Evolutionary conservation across 2,113 vertebrate genomes (phyloP), one percentile per base, ranked within the genome.

Genomic region (Dromiciops gliroides): DNA sequence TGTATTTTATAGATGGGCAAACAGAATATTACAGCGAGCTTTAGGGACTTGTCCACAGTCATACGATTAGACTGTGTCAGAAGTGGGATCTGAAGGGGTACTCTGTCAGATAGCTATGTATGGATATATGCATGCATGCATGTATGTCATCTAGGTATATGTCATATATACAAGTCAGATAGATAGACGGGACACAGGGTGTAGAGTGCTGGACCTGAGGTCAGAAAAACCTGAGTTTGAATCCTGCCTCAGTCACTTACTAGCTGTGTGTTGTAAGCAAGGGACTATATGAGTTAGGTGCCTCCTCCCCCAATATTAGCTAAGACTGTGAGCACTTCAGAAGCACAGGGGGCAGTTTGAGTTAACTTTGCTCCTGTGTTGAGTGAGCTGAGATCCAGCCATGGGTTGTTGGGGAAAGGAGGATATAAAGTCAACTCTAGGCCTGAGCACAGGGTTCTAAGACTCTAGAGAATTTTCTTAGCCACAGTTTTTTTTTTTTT

Each of bases 1-100:
- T 2, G 1, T 60, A 50, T 67, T 95, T 95, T 91, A 90, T 90
- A 50, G 47, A 67, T 12, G 91, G 94, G 37, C 56, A 93, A 93
- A 90, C 25, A 37, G 51, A 56, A 51, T n/a, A n/a, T 22, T 8
- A 6, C 6, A 24, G 67, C 75, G 37, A 91, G 23, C 24, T 11
- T 83, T 93, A 90, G 94, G 83, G 90, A 22, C 2, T 48, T 49
- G 51, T 25, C 92, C 51, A 89, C n/a, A 49, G 52, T 53, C 25
- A 91, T 31, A 89, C 48, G 93, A 48, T 14, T 67, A 52, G 60
- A 89, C 91, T 48, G 37, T 0, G 75, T 31, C 0, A 60, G 94
- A 60, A 67, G 52, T 6, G 48, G 83, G 91, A 91, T 90, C 49
- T 67, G 44, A 96, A 95, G 1, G 2, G 44, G 67, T n/a, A 23